Percentiles rank a stretch among this genome's conserved stretches.
phyloP scores from a whole-genome alignment of 2,113 vertebrate genomes.

The Aix galericulata region DNA sequence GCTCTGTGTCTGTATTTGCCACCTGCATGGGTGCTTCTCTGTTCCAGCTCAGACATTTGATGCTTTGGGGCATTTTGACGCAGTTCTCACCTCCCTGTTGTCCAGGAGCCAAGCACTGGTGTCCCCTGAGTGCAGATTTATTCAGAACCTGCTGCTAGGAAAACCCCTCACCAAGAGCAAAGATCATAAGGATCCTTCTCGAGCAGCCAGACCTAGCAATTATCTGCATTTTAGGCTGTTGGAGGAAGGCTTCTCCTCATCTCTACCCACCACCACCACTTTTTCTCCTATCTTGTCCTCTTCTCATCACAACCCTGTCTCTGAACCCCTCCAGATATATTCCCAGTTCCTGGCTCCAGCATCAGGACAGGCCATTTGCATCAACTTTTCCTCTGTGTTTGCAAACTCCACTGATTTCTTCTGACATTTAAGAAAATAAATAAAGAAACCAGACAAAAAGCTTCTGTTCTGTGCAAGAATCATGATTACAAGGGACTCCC shows the following conservation, averaged over 20 bases:
- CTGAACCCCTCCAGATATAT: background rate
- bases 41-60: background rate
- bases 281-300: background rate
- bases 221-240: background rate
- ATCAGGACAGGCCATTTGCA: background rate
- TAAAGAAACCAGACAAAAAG: background rate
- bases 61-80: background rate
- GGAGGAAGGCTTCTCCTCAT: background rate
- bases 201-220: background rate
- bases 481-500: background rate
- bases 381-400: background rate
- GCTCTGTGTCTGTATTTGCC: background rate
- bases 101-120: background rate
- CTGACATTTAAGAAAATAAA: background rate
- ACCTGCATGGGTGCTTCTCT: accelerated
- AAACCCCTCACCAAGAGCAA: background rate
- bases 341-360: background rate
- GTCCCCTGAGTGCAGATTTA: background rate
- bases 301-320: background rate
- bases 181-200: background rate
- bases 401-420: background rate
- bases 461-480: background rate
- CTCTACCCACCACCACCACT: accelerated
- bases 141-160: background rate
- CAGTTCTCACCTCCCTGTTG: accelerated